Evolutionary conservation across 2,113 vertebrate genomes (phyloP).

Genomic region (Alligator mississippiensis): DNA sequence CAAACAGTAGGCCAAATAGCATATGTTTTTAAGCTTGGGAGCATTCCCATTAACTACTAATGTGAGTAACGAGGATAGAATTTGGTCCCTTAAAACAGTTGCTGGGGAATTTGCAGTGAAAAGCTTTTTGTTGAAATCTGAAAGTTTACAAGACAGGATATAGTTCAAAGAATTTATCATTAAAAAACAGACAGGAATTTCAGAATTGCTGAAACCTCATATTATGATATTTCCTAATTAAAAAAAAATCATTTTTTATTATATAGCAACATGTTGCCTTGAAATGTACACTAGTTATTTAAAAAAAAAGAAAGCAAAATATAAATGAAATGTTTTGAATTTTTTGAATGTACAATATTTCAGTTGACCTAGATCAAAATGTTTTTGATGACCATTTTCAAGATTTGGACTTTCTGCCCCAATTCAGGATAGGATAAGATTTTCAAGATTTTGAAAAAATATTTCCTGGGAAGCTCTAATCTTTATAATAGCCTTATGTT

Average conservation of each 20-base stretch:
- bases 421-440: neutral
- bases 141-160: neutral
- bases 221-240: neutral
- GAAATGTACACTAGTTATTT: neutral
- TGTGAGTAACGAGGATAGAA: slow-evolving; percentile 67
- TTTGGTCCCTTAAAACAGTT: slow-evolving; percentile 62
- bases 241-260: neutral
- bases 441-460: neutral
- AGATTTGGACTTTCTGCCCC: neutral
- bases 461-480: neutral
- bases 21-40: slow-evolving; percentile 69
- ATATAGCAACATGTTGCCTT: neutral
- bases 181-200: neutral
- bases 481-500: neutral
- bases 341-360: neutral
- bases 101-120: slow-evolving; percentile 42
- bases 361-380: neutral
- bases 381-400: neutral
- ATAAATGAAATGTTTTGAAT: neutral
- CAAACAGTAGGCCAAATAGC: slow-evolving; percentile 53
- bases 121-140: slow-evolving; percentile 28
- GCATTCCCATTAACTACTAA: slow-evolving; percentile 74
- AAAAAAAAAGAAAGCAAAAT: neutral
- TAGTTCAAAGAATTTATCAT: neutral
- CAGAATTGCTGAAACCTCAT: neutral